Evolutionary conservation across 2,888 invertebrate species (phyloP).

Genomic region (Hirtodrosophila confusa): DNA sequence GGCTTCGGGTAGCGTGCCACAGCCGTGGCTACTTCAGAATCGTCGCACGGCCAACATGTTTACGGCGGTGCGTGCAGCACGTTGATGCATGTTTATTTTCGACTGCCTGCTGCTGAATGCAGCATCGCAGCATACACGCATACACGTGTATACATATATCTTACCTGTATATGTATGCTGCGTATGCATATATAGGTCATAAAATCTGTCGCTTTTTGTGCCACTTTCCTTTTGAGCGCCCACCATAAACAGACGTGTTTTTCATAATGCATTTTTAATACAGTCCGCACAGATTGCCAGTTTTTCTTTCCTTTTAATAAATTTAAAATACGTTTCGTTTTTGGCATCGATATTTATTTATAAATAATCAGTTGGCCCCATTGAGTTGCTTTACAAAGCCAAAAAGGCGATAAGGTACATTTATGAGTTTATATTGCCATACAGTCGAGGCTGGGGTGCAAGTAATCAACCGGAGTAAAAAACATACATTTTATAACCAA

Average conservation of each 20-base stretch:
- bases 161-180: neutral
- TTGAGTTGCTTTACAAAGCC: slow-evolving; percentile 35
- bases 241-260: slow-evolving; percentile 69
- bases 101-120: slow-evolving; percentile 47
- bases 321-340: slow-evolving; percentile 51
- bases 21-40: slow-evolving; percentile 49
- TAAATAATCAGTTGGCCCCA: slow-evolving; percentile 63
- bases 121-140: slow-evolving; percentile 34
- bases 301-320: slow-evolving; percentile 24
- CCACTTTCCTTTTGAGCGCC: slow-evolving; percentile 36
- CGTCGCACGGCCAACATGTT: slow-evolving; percentile 62
- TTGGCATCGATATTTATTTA: slow-evolving; percentile 56
- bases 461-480: too few species aligned
- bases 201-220: slow-evolving; percentile 55
- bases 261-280: slow-evolving; percentile 75
- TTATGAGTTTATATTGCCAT: neutral
- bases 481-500: too few species aligned
- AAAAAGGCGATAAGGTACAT: slow-evolving; percentile 11
- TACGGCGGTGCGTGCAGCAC: slow-evolving; percentile 69
- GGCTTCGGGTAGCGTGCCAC: slow-evolving; percentile 58
- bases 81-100: slow-evolving; percentile 70
- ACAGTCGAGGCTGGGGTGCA: too few species aligned
- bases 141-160: neutral
- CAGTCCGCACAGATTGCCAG: slow-evolving; percentile 41
- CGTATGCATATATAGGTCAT: slow-evolving; percentile 31